phyloP scores from a whole-genome alignment of 23 tunicate species.

The Ascidia mentula region DNA sequence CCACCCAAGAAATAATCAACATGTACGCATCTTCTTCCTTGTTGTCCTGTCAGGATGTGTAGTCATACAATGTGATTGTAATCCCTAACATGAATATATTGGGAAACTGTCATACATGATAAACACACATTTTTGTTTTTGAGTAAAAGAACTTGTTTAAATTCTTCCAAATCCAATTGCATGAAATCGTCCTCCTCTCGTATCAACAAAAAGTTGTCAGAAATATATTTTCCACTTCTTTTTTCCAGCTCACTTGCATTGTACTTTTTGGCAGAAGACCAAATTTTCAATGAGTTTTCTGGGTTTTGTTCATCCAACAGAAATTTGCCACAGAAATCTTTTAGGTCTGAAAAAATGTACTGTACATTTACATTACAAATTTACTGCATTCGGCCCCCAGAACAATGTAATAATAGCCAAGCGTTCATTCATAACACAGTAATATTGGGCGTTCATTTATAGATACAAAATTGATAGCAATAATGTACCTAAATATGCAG shows the following conservation, averaged over 20 bases:
- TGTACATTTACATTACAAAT: too few species aligned
- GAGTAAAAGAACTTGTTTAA: background rate
- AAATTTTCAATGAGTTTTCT: background rate
- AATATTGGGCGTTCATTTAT: too few species aligned
- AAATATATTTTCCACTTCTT: background rate
- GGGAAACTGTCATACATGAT: background rate
- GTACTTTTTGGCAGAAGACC: background rate
- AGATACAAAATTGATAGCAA: too few species aligned
- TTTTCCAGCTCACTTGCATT: background rate
- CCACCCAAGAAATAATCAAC: background rate
- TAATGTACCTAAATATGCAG: too few species aligned
- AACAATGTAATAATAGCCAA: too few species aligned
- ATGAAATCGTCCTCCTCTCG: background rate
- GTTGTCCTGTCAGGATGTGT: too few species aligned
- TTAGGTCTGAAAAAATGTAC: background rate
- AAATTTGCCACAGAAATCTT: background rate
- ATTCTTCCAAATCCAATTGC: background rate
- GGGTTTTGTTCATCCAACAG: background rate
- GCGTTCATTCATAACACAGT: too few species aligned
- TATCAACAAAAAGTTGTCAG: background rate
- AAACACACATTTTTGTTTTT: background rate
- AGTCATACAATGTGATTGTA: too few species aligned
- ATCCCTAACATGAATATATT: background rate
- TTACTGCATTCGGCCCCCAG: too few species aligned
- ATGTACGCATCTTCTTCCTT: background rate